A percentile compares a stretch with the other conserved stretches of the same genome.
phyloP scores from a whole-genome alignment of 2,888 invertebrate species.

The Sycophila texana region DNA sequence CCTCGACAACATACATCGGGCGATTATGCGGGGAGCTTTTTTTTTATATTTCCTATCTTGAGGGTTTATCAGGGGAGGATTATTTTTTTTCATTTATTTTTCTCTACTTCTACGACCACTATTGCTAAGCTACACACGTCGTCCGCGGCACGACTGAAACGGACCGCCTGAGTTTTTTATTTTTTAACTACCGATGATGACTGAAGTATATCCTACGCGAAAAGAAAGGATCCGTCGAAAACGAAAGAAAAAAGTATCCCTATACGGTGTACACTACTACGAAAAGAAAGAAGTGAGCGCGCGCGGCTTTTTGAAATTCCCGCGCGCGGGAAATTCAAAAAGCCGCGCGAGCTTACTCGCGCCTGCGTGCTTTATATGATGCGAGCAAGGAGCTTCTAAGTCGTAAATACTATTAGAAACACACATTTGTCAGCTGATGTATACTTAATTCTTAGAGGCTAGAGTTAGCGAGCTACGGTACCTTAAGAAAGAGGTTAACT shows the following conservation, averaged over 20 bases:
- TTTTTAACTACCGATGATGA: conserved; percentile 40
- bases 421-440: conserved; percentile 2
- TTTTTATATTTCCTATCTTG: neutral
- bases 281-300: too few relatives aligned
- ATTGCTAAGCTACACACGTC: conserved; percentile 60
- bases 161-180: conserved; percentile 41
- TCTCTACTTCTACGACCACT: conserved; percentile 55
- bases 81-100: conserved; percentile 6
- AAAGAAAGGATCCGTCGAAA: too few relatives aligned
- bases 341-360: too few relatives aligned
- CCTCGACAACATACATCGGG: conserved; percentile 2
- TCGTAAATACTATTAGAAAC: conserved; percentile 3
- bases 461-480: conserved; percentile 1
- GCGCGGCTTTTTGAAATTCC: too few relatives aligned
- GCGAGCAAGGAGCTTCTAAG: neutral
- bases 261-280: too few relatives aligned
- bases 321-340: too few relatives aligned
- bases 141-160: conserved; percentile 51
- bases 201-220: conserved; percentile 6
- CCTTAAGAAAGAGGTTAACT: conserved; percentile 14
- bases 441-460: neutral
- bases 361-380: neutral
- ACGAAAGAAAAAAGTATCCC: too few relatives aligned
- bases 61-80: too few relatives aligned
- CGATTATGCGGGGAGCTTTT: neutral